Evolutionary conservation across 2,113 vertebrate genomes (phyloP).

Genomic region (Corythaixoides concolor): DNA sequence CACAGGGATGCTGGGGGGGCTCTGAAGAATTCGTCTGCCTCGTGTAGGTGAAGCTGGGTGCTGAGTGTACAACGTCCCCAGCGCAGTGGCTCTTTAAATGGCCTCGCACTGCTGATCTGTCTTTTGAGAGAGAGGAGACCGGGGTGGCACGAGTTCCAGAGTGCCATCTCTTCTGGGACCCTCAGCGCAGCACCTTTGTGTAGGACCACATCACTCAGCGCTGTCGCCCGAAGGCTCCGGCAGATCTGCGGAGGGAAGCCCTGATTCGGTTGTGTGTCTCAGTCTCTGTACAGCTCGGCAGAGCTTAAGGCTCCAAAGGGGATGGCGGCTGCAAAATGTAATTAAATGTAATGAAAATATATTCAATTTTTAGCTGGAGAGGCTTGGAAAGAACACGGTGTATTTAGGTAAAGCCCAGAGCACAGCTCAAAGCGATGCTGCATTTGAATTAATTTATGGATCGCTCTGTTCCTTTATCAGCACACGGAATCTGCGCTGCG

Average conservation of each 20-base stretch:
- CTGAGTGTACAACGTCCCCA: background rate
- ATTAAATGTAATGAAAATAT: background rate
- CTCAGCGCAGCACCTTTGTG: background rate
- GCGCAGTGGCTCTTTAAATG: background rate
- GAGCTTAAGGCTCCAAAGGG: background rate
- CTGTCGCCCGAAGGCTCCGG: background rate
- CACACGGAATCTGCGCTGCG: background rate
- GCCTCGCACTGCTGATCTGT: no score
- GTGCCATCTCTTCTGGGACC: background rate
- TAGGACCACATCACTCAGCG: background rate
- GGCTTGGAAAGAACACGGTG: background rate
- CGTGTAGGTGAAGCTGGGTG: background rate
- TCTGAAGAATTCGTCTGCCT: background rate
- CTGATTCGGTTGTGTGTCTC: rapidly evolving
- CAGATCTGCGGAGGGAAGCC: background rate
- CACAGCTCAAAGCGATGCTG: background rate
- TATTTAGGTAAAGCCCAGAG: background rate
- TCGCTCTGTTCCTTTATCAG: background rate
- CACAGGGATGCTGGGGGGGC: background rate
- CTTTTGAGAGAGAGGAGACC: background rate
- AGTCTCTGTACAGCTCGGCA: background rate
- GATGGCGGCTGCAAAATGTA: background rate
- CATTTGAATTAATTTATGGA: background rate
- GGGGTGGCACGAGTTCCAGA: background rate
- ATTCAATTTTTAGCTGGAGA: background rate